Evolutionary conservation across 30 jellyfish, hydroid and myxozoan genomes (phyloP).

Genomic region (Sanderia malayensis): DNA sequence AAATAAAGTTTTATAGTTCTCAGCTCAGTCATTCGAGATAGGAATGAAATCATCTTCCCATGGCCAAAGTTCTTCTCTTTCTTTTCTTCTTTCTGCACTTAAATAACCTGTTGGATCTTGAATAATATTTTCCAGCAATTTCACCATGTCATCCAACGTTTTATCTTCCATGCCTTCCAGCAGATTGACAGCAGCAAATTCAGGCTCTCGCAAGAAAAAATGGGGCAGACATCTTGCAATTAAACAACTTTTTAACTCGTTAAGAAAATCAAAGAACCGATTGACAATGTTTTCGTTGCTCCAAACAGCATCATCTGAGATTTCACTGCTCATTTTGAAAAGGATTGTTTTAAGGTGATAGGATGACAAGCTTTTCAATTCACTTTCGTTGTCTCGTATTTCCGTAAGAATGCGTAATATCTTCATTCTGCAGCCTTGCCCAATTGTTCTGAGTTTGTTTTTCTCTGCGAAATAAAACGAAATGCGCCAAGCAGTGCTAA

Average conservation of each 20-base stretch:
- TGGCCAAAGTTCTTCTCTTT: constrained; percentile 50
- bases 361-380: constrained; percentile 50
- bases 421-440: constrained; percentile 72
- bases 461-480: constrained; percentile 81
- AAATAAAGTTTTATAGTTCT: too few relatives aligned
- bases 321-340: constrained; percentile 52
- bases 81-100: constrained; percentile 18
- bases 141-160: constrained; percentile 40
- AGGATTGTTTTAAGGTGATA: constrained; percentile 71
- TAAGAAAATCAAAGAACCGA: constrained; percentile 41
- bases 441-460: constrained; percentile 65
- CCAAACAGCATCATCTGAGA: constrained; percentile 53
- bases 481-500: constrained; percentile 50
- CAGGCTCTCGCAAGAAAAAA: constrained; percentile 69
- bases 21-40: neutral
- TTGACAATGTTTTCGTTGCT: constrained; percentile 16
- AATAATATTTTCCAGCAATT: constrained; percentile 32
- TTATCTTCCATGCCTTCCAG: constrained; percentile 34
- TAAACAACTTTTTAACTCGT: constrained; percentile 19
- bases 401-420: constrained; percentile 73
- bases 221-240: constrained; percentile 30
- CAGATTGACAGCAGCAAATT: constrained; percentile 51
- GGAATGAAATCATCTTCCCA: constrained; percentile 61
- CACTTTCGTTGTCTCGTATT: constrained; percentile 62
- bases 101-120: constrained; percentile 25